A percentile compares a stretch with the other conserved stretches of the same genome.
Conservation (phyloP, 1,140 invertebrate species). For the Argopecten irradians region DNA sequence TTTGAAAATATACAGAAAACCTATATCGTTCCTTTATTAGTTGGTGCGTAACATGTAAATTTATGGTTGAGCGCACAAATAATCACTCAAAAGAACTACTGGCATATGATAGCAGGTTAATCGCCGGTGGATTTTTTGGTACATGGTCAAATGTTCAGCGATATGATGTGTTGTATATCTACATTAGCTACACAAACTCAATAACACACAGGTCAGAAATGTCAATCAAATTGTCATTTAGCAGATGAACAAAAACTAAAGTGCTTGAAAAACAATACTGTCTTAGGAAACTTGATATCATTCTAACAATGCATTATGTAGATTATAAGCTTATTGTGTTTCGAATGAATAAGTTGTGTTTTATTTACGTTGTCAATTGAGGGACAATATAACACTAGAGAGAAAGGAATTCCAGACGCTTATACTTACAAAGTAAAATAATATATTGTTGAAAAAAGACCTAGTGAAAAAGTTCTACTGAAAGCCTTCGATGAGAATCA, state of each 20-base stretch:
- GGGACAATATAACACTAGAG: neutral
- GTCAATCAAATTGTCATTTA: neutral
- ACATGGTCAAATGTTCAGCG: neutral
- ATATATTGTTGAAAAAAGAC: too few species aligned
- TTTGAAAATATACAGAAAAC: neutral
- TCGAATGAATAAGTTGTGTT: neutral
- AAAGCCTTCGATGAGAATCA: too few species aligned
- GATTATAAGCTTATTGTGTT: too few species aligned
- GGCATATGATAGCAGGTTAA: neutral
- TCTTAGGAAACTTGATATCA: too few species aligned
- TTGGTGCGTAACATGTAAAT: neutral
- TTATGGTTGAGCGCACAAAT: neutral
- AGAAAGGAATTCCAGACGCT: too few species aligned
- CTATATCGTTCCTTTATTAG: neutral
- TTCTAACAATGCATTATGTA: too few species aligned
- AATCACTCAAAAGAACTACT: neutral
- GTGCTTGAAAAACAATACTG: neutral
- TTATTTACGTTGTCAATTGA: neutral
- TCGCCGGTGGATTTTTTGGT: neutral
- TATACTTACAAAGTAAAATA: too few species aligned
- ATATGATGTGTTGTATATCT: neutral
- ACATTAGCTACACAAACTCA: neutral
- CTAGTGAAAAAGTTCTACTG: too few species aligned
- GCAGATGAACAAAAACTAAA: neutral
- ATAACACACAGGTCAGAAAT: neutral